Conservation (phyloP, 2,888 invertebrate genomes). For the Clepsis dumicolana region DNA sequence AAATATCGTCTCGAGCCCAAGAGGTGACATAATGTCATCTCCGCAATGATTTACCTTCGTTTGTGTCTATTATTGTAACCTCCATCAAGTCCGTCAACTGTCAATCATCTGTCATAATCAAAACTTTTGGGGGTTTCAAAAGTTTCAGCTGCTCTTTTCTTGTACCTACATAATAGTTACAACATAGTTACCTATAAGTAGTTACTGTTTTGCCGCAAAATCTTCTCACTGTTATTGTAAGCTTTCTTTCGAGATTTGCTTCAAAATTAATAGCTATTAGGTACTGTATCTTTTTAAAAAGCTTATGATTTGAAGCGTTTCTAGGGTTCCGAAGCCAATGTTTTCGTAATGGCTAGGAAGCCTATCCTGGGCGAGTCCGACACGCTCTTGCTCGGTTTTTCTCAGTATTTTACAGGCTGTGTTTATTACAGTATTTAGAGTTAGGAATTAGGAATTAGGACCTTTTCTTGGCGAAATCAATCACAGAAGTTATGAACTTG, state of each 20-base stretch:
- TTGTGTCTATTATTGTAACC: slow-evolving; percentile 32
- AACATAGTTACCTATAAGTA: background rate
- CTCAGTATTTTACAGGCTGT: too few relatives aligned
- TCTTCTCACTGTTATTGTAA: background rate
- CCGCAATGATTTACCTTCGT: slow-evolving; percentile 31
- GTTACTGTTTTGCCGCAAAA: background rate
- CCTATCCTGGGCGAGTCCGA: too few relatives aligned
- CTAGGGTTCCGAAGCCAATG: too few relatives aligned
- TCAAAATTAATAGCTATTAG: too few relatives aligned
- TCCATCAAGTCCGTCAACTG: slow-evolving; percentile 35
- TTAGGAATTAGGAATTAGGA: too few relatives aligned
- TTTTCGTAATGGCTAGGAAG: too few relatives aligned
- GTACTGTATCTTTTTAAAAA: too few relatives aligned
- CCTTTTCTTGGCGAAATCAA: too few relatives aligned
- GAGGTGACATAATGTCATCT: slow-evolving; percentile 30
- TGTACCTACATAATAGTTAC: background rate
- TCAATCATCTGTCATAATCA: slow-evolving; percentile 36
- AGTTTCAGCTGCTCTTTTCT: slow-evolving; percentile 18
- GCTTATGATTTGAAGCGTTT: too few relatives aligned
- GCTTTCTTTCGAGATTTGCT: background rate
- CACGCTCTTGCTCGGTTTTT: too few relatives aligned
- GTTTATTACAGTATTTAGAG: too few relatives aligned
- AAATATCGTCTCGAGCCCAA: slow-evolving; percentile 23
- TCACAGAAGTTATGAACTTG: too few relatives aligned
- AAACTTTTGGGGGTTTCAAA: slow-evolving; percentile 19